These are phyloP conservation scores for Oceanodroma leucorhoa DNA, from an alignment of 2,797 vertebrate species.

Conservation along the genomic window DNA sequence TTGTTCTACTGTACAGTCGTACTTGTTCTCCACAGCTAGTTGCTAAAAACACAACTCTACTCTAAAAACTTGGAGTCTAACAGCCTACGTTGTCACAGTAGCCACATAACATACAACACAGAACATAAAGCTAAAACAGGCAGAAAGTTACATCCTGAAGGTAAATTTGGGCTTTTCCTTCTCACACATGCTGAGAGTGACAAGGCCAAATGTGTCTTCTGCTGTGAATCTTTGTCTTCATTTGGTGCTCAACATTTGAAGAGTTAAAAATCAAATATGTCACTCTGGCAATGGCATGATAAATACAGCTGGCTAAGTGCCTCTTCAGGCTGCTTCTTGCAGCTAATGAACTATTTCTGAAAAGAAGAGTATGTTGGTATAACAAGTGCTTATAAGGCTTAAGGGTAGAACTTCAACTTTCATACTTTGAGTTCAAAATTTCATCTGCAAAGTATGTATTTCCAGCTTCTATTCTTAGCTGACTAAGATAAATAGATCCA, in stretches of 20 bases:
- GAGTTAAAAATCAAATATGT: background rate
- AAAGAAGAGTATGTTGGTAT: background rate
- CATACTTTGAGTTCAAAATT: background rate
- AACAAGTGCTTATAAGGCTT: background rate
- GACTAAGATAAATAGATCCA: background rate
- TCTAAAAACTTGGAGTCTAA: background rate
- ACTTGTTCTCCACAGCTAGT: background rate
- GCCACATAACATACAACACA: background rate
- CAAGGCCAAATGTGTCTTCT: background rate
- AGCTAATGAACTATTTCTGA: background rate
- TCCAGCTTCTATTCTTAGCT: background rate
- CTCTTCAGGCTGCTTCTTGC: background rate
- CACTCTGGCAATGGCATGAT: background rate
- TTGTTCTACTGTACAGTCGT: background rate
- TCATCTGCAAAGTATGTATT: background rate
- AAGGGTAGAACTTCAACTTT: background rate
- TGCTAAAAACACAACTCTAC: background rate
- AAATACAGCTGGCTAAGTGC: background rate
- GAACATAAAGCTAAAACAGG: background rate
- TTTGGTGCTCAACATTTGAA: background rate
- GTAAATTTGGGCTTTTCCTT: background rate
- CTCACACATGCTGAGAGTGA: background rate
- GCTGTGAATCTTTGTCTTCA: background rate
- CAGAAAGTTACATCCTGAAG: background rate
- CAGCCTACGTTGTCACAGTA: background rate